These are phyloP conservation scores for Leptopilina syphax DNA, from an alignment of 2,888 invertebrate genomes.

Conservation along the genomic window DNA sequence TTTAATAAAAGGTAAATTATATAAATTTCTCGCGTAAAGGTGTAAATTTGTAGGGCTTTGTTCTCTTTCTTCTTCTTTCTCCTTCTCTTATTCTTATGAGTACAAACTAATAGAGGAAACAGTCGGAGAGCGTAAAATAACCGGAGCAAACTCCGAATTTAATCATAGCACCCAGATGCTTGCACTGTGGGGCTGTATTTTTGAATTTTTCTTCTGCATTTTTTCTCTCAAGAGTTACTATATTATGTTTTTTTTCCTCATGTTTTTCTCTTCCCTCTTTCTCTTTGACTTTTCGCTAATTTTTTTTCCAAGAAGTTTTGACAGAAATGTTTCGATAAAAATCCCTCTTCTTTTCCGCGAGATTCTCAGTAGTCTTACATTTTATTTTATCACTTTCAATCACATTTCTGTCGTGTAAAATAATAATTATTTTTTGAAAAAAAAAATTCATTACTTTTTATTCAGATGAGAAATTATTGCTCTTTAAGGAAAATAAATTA, in stretches of 20 bases:
- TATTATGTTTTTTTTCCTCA: neutral
- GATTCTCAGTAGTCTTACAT: neutral
- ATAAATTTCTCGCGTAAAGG: neutral
- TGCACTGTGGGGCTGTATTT: slow-evolving; percentile 21
- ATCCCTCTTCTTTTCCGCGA: neutral
- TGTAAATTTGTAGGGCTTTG: slow-evolving; percentile 33
- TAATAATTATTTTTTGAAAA: neutral
- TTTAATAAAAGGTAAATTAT: neutral
- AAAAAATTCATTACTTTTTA: neutral
- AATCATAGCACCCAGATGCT: slow-evolving; percentile 35
- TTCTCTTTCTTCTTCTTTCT: neutral
- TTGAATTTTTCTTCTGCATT: slow-evolving; percentile 23
- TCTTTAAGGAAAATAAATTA: neutral
- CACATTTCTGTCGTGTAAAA: neutral
- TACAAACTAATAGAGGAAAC: slow-evolving; percentile 17
- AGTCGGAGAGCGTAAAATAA: slow-evolving; percentile 17
- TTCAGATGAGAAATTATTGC: too few species aligned
- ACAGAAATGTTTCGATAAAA: slow-evolving; percentile 6
- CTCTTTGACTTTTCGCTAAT: neutral
- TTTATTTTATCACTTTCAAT: slow-evolving; percentile 1
- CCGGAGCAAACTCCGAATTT: slow-evolving; percentile 37
- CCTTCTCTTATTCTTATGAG: neutral
- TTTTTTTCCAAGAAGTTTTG: neutral
- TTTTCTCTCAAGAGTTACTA: slow-evolving; percentile 5
- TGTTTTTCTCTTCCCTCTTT: neutral